These are phyloP conservation scores for Lasioglossum leucozonium DNA, from an alignment of 2,888 invertebrate genomes.

Conservation along the genomic window DNA sequence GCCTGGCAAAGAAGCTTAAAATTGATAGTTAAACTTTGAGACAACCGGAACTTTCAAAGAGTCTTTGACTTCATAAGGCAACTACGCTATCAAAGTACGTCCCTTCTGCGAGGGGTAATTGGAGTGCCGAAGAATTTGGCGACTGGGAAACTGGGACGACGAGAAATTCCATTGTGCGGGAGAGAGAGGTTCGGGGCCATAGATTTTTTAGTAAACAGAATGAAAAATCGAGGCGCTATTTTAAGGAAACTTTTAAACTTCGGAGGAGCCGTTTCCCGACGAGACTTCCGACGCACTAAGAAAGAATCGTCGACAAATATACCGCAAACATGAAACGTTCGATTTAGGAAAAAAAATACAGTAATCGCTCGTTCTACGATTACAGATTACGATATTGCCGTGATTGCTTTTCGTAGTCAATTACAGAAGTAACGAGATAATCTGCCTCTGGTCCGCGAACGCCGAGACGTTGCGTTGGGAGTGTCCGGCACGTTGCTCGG, in stretches of 20 bases:
- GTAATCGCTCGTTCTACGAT: background rate
- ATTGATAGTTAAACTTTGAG: slow-evolving; percentile 3
- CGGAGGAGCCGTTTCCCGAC: background rate
- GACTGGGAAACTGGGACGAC: background rate
- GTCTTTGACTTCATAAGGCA: background rate
- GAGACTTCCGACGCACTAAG: background rate
- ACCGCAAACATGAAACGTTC: background rate
- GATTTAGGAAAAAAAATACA: background rate
- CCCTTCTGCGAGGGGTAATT: background rate
- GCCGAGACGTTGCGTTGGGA: background rate
- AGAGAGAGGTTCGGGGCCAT: too few relatives aligned
- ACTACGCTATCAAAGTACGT: background rate
- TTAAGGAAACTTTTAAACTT: background rate
- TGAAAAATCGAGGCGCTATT: background rate
- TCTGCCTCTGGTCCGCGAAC: background rate
- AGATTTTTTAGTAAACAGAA: background rate
- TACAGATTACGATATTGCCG: background rate
- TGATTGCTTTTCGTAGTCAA: background rate
- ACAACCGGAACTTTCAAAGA: background rate
- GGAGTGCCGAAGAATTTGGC: background rate
- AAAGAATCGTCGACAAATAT: background rate
- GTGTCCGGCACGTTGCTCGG: background rate
- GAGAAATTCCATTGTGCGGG: background rate
- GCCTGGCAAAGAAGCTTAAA: slow-evolving; percentile 2
- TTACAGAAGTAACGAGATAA: background rate